A percentile compares a stretch with the other conserved stretches of the same genome.
Evolutionary conservation across 1,140 invertebrate species (phyloP).

Genomic region (Camponotus vicinus): DNA sequence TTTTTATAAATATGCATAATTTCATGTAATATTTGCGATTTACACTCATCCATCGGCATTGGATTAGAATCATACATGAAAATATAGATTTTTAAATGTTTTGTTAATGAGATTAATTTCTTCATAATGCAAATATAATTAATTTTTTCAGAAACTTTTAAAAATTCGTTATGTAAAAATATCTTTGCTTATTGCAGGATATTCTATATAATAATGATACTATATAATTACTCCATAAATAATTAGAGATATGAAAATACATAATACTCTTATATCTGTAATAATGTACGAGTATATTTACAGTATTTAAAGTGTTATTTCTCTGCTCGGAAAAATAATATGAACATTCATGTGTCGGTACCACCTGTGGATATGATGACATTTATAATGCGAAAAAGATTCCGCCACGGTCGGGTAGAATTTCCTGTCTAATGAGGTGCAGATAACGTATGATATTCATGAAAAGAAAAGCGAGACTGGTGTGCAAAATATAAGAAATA

Average conservation of each 20-base stretch:
- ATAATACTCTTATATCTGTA: not conserved
- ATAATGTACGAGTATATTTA: not conserved
- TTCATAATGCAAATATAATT: too few species aligned
- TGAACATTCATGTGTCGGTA: not conserved
- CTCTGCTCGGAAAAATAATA: constrained; percentile 25
- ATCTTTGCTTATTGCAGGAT: not conserved
- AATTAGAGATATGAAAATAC: too few species aligned
- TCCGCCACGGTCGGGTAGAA: not conserved
- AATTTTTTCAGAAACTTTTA: not conserved
- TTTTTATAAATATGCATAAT: not conserved
- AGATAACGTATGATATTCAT: not conserved
- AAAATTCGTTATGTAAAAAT: not conserved
- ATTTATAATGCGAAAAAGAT: not conserved
- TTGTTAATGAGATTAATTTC: too few species aligned
- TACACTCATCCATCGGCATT: too few species aligned
- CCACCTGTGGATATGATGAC: constrained; percentile 24
- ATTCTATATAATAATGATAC: not conserved
- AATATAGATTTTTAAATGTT: too few species aligned
- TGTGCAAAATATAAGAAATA: not conserved
- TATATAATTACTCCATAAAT: too few species aligned
- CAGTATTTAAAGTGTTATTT: not conserved
- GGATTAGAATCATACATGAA: too few species aligned
- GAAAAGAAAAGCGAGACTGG: not conserved
- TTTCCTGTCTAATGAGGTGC: constrained; percentile 28
- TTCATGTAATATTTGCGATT: too few species aligned